A percentile compares a stretch with the other conserved stretches of the same genome.
Evolutionary conservation across 2,888 invertebrate genomes (phyloP).

Genomic region (Netelia virgata): DNA sequence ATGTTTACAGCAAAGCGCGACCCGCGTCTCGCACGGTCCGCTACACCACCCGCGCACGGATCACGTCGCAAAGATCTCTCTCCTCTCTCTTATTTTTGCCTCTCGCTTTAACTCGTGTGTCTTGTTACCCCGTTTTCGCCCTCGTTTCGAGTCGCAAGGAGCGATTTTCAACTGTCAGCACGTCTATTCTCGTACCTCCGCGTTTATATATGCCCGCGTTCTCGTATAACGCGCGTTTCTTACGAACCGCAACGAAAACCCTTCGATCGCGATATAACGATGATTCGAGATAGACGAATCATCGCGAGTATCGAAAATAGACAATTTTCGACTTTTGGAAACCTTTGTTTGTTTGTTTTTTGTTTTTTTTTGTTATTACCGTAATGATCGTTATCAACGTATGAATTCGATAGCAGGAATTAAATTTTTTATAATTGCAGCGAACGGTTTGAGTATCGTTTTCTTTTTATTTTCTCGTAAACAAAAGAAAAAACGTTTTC

Average conservation of each 20-base stretch:
- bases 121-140: neutral
- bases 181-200: conserved; percentile 58
- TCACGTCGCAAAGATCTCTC: conserved; percentile 59
- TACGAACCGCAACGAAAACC: conserved; percentile 60
- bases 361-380: too few species aligned
- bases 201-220: neutral
- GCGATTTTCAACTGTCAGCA: conserved; percentile 45
- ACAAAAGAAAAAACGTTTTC: too few species aligned
- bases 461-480: too few species aligned
- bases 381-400: too few species aligned
- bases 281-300: conserved; percentile 1
- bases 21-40: conserved; percentile 75
- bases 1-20: conserved; percentile 85
- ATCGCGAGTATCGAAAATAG: neutral
- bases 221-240: conserved; percentile 22
- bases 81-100: conserved; percentile 36
- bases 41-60: conserved; percentile 67
- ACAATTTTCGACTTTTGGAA: neutral
- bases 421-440: too few species aligned
- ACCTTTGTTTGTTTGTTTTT: too few species aligned
- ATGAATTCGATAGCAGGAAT: too few species aligned
- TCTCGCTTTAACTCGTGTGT: conserved; percentile 37
- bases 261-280: conserved; percentile 45
- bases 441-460: too few species aligned
- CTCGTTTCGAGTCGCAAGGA: conserved; percentile 33